These are phyloP conservation scores for Macquaria australasica DNA, from an alignment of 2,113 vertebrate species.

Conservation along the genomic window DNA sequence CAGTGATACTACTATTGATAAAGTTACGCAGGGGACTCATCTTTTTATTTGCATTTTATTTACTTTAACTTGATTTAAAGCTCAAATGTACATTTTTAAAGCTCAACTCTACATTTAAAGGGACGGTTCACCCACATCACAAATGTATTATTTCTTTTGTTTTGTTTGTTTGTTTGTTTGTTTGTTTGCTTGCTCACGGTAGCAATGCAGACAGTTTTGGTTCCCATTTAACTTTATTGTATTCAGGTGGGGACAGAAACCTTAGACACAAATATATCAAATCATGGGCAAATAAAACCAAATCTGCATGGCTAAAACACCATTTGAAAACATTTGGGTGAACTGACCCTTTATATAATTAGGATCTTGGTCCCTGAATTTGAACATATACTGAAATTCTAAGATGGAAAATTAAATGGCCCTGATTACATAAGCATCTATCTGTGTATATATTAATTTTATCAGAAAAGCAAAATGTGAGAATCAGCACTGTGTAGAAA, in stretches of 20 bases:
- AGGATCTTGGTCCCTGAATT: neutral
- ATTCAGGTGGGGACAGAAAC: neutral
- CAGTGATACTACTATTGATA: too few relatives aligned
- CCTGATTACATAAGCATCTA: neutral
- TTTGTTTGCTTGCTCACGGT: too few relatives aligned
- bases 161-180: too few relatives aligned
- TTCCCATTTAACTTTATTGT: neutral
- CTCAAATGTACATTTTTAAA: neutral
- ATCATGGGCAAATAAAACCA: neutral
- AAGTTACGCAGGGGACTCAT: neutral
- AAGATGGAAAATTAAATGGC: too few relatives aligned
- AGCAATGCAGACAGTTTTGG: neutral
- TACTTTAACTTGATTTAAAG: neutral
- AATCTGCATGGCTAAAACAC: neutral
- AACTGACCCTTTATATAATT: neutral
- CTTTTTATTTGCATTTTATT: neutral
- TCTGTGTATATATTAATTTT: neutral
- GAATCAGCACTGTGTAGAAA: too few relatives aligned
- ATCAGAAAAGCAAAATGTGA: neutral
- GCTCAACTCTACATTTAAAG: neutral
- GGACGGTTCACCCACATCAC: neutral
- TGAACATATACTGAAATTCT: too few relatives aligned
- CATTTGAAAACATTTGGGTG: too few relatives aligned
- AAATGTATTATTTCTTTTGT: neutral
- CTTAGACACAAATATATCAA: neutral